Percentiles rank a stretch among this genome's conserved stretches.
Evolutionary conservation across 2,797 vertebrate species (phyloP).

Genomic region (Paratrypauchen microcephalus): DNA sequence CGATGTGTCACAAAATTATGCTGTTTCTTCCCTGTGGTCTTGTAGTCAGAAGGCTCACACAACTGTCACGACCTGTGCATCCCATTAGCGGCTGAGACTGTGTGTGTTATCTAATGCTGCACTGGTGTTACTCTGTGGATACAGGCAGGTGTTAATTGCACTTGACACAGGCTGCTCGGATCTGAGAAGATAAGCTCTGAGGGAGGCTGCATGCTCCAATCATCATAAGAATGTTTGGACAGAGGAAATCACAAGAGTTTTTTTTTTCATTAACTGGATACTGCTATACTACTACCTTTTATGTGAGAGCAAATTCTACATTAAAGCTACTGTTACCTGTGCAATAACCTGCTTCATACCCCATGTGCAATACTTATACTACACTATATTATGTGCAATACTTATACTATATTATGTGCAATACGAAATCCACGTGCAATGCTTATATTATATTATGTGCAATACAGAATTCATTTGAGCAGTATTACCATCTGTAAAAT

Average conservation of each 20-base stretch:
- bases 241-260: background rate
- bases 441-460: too few relatives aligned
- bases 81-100: conserved; percentile 13
- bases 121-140: conserved; percentile 18
- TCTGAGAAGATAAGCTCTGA: conserved; percentile 26
- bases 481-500: too few relatives aligned
- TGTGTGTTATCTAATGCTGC: conserved; percentile 9
- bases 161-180: conserved; percentile 45
- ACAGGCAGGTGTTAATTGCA: conserved; percentile 36
- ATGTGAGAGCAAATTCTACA: background rate
- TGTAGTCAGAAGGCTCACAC: conserved; percentile 1
- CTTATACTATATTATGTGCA: too few relatives aligned
- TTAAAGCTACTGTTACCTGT: too few relatives aligned
- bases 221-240: background rate
- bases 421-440: too few relatives aligned
- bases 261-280: background rate
- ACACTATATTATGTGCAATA: too few relatives aligned
- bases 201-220: conserved; percentile 51
- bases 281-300: background rate
- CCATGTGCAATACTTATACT: too few relatives aligned
- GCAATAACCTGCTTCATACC: too few relatives aligned
- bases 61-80: conserved; percentile 23
- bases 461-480: too few relatives aligned
- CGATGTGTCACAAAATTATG: conserved; percentile 18
- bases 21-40: background rate